These are phyloP conservation scores for Mercenaria mercenaria DNA, from an alignment of 1,140 invertebrate species.

Conservation along the genomic window DNA sequence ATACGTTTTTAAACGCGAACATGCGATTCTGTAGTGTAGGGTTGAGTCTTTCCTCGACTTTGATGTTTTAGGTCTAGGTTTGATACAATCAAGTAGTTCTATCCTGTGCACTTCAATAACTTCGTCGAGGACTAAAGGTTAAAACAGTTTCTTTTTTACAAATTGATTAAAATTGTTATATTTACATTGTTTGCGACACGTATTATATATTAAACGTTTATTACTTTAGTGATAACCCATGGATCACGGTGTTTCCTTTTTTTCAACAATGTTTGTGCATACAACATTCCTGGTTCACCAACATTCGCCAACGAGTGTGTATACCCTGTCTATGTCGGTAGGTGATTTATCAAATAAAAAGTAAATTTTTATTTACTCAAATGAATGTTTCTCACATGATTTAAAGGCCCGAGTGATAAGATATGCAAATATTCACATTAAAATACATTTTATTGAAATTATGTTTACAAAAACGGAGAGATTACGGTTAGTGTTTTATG, in stretches of 20 bases:
- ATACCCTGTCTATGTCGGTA: not conserved
- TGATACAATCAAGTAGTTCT: no score
- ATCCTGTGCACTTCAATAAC: not conserved
- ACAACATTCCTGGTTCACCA: slow-evolving; percentile 16
- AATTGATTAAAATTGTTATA: slow-evolving; percentile 12
- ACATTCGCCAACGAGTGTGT: not conserved
- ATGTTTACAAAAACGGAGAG: slow-evolving; percentile 2
- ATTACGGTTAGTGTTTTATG: slow-evolving; percentile 49
- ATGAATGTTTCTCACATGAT: slow-evolving; percentile 50
- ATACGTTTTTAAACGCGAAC: no score
- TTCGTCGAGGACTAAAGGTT: not conserved
- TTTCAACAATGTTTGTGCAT: not conserved
- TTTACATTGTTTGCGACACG: not conserved
- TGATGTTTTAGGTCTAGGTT: no score
- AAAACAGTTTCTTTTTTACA: not conserved
- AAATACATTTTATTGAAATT: slow-evolving; percentile 62
- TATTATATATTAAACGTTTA: slow-evolving; percentile 11
- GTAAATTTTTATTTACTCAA: slow-evolving; percentile 29
- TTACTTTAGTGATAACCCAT: slow-evolving; percentile 1
- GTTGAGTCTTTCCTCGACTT: no score
- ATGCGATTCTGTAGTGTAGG: no score
- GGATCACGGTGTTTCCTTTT: slow-evolving; percentile 13
- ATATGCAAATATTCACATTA: slow-evolving; percentile 58
- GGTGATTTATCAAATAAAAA: slow-evolving; percentile 33
- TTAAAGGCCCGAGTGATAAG: slow-evolving; percentile 23